A percentile compares a stretch with the other conserved stretches of the same genome.
Evolutionary conservation across 2,797 vertebrate genomes (phyloP).

Genomic region (Cottoperca gobio): DNA sequence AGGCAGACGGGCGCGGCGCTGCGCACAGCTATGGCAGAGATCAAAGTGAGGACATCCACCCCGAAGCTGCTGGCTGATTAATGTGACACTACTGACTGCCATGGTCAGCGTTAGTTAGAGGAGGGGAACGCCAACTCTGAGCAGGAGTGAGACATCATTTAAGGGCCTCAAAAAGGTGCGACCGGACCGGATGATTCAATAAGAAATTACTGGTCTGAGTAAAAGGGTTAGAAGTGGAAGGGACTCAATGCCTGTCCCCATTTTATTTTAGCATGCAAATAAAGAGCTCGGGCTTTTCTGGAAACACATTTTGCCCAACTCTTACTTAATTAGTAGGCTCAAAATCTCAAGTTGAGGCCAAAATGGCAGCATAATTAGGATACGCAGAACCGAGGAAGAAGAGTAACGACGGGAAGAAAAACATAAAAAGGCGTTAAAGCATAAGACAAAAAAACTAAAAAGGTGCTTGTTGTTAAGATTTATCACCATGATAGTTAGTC

Average conservation of each 20-base stretch:
- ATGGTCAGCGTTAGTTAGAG: slow-evolving; percentile 45
- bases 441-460: slow-evolving; percentile 4
- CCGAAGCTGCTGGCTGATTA: slow-evolving; percentile 36
- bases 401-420: neutral
- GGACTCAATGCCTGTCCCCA: neutral
- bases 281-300: neutral
- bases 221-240: neutral
- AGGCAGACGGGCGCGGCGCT: neutral
- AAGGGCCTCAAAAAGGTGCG: slow-evolving; percentile 27
- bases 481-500: slow-evolving; percentile 5
- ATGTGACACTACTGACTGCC: slow-evolving; percentile 37
- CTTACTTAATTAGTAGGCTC: neutral
- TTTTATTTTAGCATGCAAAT: neutral
- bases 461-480: slow-evolving; percentile 13
- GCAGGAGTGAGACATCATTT: slow-evolving; percentile 39
- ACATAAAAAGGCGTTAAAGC: slow-evolving; percentile 8
- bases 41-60: slow-evolving; percentile 52
- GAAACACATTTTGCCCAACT: neutral
- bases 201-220: neutral
- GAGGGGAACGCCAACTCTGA: slow-evolving; percentile 16
- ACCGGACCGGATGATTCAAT: slow-evolving; percentile 12
- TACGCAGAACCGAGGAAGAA: neutral
- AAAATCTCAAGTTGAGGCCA: neutral
- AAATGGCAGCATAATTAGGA: neutral
- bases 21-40: slow-evolving; percentile 43